A percentile compares a stretch with the other conserved stretches of the same genome.
These are phyloP conservation scores for Drosophila kanapiae DNA, from an alignment of 1,140 invertebrate species.

Conservation along the genomic window DNA sequence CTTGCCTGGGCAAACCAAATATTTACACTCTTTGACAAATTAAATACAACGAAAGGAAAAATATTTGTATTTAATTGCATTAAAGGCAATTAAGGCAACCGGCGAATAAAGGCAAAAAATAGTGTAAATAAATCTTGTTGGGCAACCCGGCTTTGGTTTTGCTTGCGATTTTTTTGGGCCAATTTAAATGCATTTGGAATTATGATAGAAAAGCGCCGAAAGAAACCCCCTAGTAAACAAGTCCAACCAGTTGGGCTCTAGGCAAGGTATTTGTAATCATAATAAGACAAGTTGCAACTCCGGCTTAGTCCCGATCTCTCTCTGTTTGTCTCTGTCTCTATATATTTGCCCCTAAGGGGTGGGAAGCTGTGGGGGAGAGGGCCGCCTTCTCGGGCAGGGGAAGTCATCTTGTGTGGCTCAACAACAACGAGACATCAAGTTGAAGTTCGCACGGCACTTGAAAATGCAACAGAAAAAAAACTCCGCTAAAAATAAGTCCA, in stretches of 20 bases:
- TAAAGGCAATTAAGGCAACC: slow-evolving; percentile 63
- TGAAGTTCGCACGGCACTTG: slow-evolving; percentile 81
- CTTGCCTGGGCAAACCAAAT: slow-evolving; percentile 27
- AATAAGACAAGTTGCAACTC: slow-evolving; percentile 46
- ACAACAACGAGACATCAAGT: slow-evolving; percentile 62
- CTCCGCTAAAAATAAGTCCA: slow-evolving; percentile 52
- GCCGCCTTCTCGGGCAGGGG: slow-evolving; percentile 21
- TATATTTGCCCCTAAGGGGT: slow-evolving; percentile 14
- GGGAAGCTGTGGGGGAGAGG: slow-evolving; percentile 11
- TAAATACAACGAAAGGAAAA: slow-evolving; percentile 57
- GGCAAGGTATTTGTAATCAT: slow-evolving; percentile 56
- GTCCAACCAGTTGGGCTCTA: slow-evolving; percentile 68
- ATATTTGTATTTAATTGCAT: slow-evolving; percentile 77
- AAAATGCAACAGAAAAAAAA: slow-evolving; percentile 49
- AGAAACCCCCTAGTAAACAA: slow-evolving; percentile 56
- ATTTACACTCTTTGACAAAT: slow-evolving; percentile 61
- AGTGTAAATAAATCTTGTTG: slow-evolving; percentile 55
- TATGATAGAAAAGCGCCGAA: slow-evolving; percentile 62
- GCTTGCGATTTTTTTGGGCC: slow-evolving; percentile 56
- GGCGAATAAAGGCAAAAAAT: slow-evolving; percentile 32
- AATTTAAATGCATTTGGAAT: slow-evolving; percentile 75
- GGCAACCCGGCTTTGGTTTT: slow-evolving; percentile 39
- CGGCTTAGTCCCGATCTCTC: slow-evolving; percentile 18
- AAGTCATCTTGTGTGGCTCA: slow-evolving; percentile 76
- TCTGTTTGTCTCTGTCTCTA: neutral